These are phyloP conservation scores for Bombus superbus DNA, from an alignment of 1,140 invertebrate species.

Conservation along the genomic window DNA sequence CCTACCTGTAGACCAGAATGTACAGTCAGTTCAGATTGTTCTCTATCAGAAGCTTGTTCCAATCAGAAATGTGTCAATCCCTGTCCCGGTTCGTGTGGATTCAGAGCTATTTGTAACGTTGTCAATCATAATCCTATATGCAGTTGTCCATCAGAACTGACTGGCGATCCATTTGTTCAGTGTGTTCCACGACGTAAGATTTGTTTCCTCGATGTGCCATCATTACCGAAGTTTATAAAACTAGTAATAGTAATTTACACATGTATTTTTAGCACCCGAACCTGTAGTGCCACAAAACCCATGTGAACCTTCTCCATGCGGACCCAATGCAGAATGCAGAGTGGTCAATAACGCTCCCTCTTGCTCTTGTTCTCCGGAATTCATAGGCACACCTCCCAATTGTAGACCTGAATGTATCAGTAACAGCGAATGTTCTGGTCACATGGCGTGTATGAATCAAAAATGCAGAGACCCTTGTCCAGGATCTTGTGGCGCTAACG, in stretches of 20 bases:
- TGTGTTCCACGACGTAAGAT: neutral
- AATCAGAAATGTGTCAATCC: conserved; percentile 88
- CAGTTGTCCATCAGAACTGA: conserved; percentile 86
- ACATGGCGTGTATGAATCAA: conserved; percentile 87
- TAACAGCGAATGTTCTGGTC: conserved; percentile 86
- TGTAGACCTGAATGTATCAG: conserved; percentile 85
- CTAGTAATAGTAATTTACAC: neutral
- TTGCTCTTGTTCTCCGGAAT: conserved; percentile 86
- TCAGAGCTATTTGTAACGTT: conserved; percentile 86
- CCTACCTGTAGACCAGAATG: conserved; percentile 88
- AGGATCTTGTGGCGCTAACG: conserved; percentile 87
- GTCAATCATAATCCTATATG: conserved; percentile 88
- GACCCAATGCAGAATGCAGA: conserved; percentile 88
- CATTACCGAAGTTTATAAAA: conserved; percentile 81
- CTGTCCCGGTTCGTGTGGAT: conserved; percentile 86
- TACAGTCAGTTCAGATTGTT: conserved; percentile 86
- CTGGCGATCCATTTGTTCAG: conserved; percentile 88
- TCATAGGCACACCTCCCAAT: conserved; percentile 86
- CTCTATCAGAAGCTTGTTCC: conserved; percentile 85
- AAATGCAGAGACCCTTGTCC: conserved; percentile 89
- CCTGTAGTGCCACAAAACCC: conserved; percentile 82
- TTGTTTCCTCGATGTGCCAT: neutral
- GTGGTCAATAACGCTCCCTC: conserved; percentile 86
- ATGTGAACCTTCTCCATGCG: conserved; percentile 88
- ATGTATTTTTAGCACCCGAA: neutral